Percentiles rank a stretch among this genome's conserved stretches.
Conservation (phyloP, 1,140 invertebrate species). For the Dryas iulia region DNA sequence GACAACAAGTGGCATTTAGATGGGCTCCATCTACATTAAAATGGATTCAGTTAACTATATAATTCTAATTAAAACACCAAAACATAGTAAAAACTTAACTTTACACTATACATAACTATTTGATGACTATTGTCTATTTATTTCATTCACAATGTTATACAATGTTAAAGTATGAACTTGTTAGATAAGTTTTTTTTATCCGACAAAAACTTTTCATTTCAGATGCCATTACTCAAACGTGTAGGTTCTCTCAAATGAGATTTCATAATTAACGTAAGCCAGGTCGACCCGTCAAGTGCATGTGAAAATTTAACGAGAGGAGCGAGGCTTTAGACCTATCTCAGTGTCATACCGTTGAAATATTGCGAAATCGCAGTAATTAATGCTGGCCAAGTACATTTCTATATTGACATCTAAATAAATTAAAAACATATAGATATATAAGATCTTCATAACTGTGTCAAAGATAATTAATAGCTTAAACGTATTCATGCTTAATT, state of each 20-base stretch:
- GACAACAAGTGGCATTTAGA: no score
- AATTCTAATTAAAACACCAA: no score
- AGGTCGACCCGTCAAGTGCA: conserved; percentile 74
- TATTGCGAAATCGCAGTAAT: conserved; percentile 29
- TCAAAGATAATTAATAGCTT: not conserved
- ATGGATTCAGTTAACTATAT: no score
- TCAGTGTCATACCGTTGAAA: conserved; percentile 41
- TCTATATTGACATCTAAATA: not conserved
- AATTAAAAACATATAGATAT: not conserved
- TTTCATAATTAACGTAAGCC: conserved; percentile 79
- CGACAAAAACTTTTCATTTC: conserved; percentile 58
- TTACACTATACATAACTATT: no score
- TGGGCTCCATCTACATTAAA: no score
- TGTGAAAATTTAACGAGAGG: conserved; percentile 79
- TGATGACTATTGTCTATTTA: no score
- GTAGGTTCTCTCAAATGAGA: conserved; percentile 74
- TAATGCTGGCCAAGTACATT: conserved; percentile 15
- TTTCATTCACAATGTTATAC: no score
- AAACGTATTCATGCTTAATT: no score
- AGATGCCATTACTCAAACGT: conserved; percentile 72
- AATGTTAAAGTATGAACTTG: conserved; percentile 9
- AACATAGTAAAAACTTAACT: no score
- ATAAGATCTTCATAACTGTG: not conserved
- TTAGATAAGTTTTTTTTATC: conserved; percentile 37
- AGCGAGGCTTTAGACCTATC: conserved; percentile 56